Evolutionary conservation across 1,140 invertebrate genomes (phyloP), one percentile per base, ranked within the genome.

Genomic region (Pachyrhynchus sulphureomaculatus): DNA sequence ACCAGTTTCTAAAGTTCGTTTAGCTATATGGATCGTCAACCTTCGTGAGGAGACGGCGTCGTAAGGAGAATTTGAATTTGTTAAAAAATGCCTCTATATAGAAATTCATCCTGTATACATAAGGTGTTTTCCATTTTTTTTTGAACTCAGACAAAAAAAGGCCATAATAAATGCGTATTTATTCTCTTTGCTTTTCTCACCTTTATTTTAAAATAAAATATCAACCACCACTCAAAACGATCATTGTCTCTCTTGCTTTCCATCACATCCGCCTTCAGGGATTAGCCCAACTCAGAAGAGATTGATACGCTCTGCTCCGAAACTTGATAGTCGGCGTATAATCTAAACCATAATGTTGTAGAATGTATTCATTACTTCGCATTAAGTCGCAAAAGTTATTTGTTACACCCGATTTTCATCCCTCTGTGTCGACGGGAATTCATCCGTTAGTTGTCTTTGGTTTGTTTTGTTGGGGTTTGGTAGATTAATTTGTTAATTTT

Each of bases 361-460:
- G 71, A 73, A 74, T 73, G 70, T 73, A 74, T 74, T 74, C 72
- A 74, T 74, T 74, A 73, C 70, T 74, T 68, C 71, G 65, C 70
- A 72, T 74, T 74, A 74, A 70, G 70, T 72, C 47, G 63, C 64
- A 51, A 58, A 47, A 67, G 71, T 70, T 67, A 72, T 74, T 74
- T 74, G 68, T 74, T 66, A 69, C 55, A 41, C 57, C 26, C 45
- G 49, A 37, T 49, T 51, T 29, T 13, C 32, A 24, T 39, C 57
- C 44, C 44, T 37, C 20, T 44, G 18, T 12, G 41, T 17, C 41
- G 26, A 34, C 23, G 29, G 47, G 51, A 39, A 12, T 29, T 53
- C 51, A 53, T 53, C 36, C 17, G 17, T 53, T 41, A 26, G 17
- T 29, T 32, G 45, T 48, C 45, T 48, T 53, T 53, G 51, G 24